Evolutionary conservation across 2,113 vertebrate genomes (phyloP), one percentile per base, ranked within the genome.

Genomic region (Mirounga angustirostris): DNA sequence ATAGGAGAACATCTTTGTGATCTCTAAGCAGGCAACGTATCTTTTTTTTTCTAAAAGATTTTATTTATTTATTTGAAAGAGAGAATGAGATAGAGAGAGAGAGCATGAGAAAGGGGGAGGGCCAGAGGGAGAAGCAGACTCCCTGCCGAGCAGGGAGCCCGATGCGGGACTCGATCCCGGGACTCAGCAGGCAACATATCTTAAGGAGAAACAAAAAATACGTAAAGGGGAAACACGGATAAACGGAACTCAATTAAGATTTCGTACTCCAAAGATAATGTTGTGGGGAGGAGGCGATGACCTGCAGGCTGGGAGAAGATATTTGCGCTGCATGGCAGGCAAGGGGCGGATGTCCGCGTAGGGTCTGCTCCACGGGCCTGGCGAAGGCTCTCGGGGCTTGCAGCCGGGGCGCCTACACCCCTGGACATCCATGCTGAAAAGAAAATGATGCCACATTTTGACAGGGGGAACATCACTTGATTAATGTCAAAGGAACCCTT

Each of bases 361-460:
- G 24, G 1, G 15, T 26, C 15, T 33, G 0, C 0, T 56, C 40
- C 3, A 4, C 0, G 8, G 4, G 8, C 67, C 67, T 36, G 18
- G 67, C 3, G 2, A 19, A 69, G n/a, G 67, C 33, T 69, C 18
- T 0, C 0, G 18, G 56, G 67, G n/a, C 28, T 63, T 26, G 3
- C 0, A 4, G 63, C n/a, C 2, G 50, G 15, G 13, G 3, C 0
- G 3, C 7, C 13, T 21, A 33, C 5, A 15, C 0, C 40, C 19
- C 30, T 18, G 86, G 33, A 58, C 74, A 4, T 2, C 11, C 56
- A 33, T 11, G 11, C 19, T 85, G 36, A 2, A 56, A 50, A 0
- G 54, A 21, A 15, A 73, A 3, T 33, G 33, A 21, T 43, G 19
- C 36, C 43, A 43, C 24, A 9, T 89, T 74, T 26, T 81, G 78